Base-by-base conservation (phyloP, 2,888 invertebrate genomes). In the Chrysolina americana region DNA sequence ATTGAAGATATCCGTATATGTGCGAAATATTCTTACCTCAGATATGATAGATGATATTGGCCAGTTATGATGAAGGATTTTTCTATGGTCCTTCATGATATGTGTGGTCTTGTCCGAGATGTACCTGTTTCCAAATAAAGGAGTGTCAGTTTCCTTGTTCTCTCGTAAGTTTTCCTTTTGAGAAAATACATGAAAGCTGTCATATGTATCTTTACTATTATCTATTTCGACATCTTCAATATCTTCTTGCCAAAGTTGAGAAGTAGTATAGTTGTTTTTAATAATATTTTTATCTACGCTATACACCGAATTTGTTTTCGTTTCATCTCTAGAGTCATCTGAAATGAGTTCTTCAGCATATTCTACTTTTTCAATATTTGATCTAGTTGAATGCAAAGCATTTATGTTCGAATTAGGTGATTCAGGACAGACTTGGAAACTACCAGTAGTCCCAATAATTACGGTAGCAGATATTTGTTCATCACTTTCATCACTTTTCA, bases 41-140 rank as follows among this genome's bases (percentile, higher is more conserved):
- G 77, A 77, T 3, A 74, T 68, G 11, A 77, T 68, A n/a, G 76
- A 77, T 41, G 77, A 73, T 53, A 76, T 15, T 10, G 79, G 48
- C 65, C 3, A 62, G 50, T 5, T 68, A 48, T 41, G 17, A 5
- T 50, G 59, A 8, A 15, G 9, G 3, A 15, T 15, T 47, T 15
- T 2, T n/a, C 47, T 47, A n/a, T n/a, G 13, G 47, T 44, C 28
- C 28, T 44, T 44, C 8, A 8, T 8, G 4, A 13, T 2, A 10
- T 4, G 2, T 15, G 13, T 10, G 13, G n/a, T 53, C 19, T 0
- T 56, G 21, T 21, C 13, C 23, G 19, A 6, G 6, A 6, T 13
- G 6, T 56, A 13, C 15, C 21, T 19, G 13, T 56, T 56, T 56
- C 13, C 13, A 15, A 15, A 13, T 15, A 47, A 13, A 15, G 15